Evolutionary conservation across 2,797 vertebrate genomes (phyloP).

Genomic region (Perdix hodgsoniae): DNA sequence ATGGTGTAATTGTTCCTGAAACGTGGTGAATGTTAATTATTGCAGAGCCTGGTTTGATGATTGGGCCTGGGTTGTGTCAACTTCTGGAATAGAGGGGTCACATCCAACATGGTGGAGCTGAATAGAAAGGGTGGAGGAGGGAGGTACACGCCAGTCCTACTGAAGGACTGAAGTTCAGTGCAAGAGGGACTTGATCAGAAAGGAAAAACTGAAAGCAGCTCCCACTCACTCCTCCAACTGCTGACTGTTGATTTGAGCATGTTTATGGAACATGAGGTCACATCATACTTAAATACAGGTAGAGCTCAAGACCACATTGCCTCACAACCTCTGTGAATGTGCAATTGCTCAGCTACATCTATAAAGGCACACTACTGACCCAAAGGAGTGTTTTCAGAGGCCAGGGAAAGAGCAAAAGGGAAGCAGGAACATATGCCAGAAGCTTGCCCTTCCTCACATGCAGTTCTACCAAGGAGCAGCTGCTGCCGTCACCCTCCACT

Average conservation of each 20-base stretch:
- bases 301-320: fast-evolving
- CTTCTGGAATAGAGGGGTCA: background rate
- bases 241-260: fast-evolving
- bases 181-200: background rate
- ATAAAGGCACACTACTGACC: background rate
- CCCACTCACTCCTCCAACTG: background rate
- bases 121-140: background rate
- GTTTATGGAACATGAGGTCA: too few species aligned
- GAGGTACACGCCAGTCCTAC: fast-evolving
- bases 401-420: background rate
- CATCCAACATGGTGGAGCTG: background rate
- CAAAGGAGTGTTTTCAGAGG: background rate
- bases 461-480: background rate
- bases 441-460: background rate
- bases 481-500: background rate
- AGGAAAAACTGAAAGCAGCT: too few species aligned
- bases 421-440: fast-evolving
- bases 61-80: fast-evolving
- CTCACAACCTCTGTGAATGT: background rate
- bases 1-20: fast-evolving
- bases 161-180: fast-evolving
- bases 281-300: fast-evolving
- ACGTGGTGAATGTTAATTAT: too few species aligned
- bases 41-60: background rate
- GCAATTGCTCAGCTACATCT: too few species aligned